Evolutionary conservation across 1,140 invertebrate genomes (phyloP), one percentile per base, ranked within the genome.

Genomic region (Ceratina calcarata): DNA sequence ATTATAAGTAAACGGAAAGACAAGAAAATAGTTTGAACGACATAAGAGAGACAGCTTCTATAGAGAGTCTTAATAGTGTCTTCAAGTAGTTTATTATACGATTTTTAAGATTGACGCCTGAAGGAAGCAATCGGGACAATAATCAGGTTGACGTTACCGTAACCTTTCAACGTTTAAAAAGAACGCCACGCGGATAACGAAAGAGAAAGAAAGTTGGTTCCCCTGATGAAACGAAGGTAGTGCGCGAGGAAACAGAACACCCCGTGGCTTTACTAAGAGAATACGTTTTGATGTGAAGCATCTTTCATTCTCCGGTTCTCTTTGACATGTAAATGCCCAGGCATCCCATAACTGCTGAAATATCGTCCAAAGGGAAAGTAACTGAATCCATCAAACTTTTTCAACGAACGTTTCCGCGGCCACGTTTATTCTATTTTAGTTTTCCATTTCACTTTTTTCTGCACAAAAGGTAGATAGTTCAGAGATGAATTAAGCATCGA

Each of bases 251-350:
- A 10, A 69, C 51, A 55, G 22, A 55, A 27, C 51, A 24, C 12
- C 18, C 24, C 18, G 24, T 49, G 20, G 45, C 66, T 53, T 24
- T 32, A 24, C 67, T 37, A 57, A 57, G 67, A 70, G 67, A 70
- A 70, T 70, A 70, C 51, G 67, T 32, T 69, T 13, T 3, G 24
- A 53, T 32, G 24, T 32, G 18, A 22, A 32, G 67, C 67, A 32
- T 57, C 67, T 70, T 69, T 70, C 18, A 24, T 45, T 20, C 64
- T n/a, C 51, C 24, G 24, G 24, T 24, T 32, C 57, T 70, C 67
- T 70, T 70, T 70, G 53, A 70, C 67, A 70, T 70, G 67, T 70
- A 70, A 70, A 70, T 70, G 53, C 67, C 53, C 24, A 16, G 18
- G 24, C 67, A 57, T 69, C 51, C 51, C 53, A 37, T 57, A 70